phyloP scores from a whole-genome alignment of 2,888 invertebrate genomes.

The Pinctada fucata region DNA sequence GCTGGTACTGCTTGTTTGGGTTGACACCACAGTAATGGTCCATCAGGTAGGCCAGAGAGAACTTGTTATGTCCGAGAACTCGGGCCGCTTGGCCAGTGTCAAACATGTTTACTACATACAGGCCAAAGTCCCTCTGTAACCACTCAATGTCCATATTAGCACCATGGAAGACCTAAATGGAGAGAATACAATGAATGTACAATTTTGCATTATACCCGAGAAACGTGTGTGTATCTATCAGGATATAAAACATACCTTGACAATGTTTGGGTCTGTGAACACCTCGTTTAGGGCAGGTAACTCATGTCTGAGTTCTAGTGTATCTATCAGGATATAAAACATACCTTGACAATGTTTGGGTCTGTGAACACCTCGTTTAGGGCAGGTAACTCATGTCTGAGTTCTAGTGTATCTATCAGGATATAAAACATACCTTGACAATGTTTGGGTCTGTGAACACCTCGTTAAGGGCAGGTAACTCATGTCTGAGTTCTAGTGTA shows the following conservation, averaged over 20 bases:
- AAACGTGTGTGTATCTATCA: too few relatives aligned
- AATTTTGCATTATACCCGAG: too few relatives aligned
- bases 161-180: slow-evolving; percentile 90
- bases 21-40: slow-evolving; percentile 86
- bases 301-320: slow-evolving; percentile 88
- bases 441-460: slow-evolving; percentile 93
- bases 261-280: slow-evolving; percentile 91
- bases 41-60: slow-evolving; percentile 87
- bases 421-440: slow-evolving; percentile 94
- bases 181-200: too few relatives aligned
- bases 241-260: too few relatives aligned
- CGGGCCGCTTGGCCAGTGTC: slow-evolving; percentile 95
- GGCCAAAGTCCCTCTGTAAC: slow-evolving; percentile 95
- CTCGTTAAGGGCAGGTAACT: slow-evolving; percentile 89
- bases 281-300: slow-evolving; percentile 90
- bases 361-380: slow-evolving; percentile 94
- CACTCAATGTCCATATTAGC: slow-evolving; percentile 91
- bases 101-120: slow-evolving; percentile 97
- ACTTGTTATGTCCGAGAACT: slow-evolving; percentile 83
- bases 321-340: slow-evolving; percentile 93
- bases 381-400: slow-evolving; percentile 88
- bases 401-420: slow-evolving; percentile 89
- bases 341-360: slow-evolving; percentile 92
- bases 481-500: slow-evolving; percentile 88
- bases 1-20: slow-evolving; percentile 92